phyloP scores from a whole-genome alignment of 2,888 invertebrate species.

The Hypercompe scribonia region DNA sequence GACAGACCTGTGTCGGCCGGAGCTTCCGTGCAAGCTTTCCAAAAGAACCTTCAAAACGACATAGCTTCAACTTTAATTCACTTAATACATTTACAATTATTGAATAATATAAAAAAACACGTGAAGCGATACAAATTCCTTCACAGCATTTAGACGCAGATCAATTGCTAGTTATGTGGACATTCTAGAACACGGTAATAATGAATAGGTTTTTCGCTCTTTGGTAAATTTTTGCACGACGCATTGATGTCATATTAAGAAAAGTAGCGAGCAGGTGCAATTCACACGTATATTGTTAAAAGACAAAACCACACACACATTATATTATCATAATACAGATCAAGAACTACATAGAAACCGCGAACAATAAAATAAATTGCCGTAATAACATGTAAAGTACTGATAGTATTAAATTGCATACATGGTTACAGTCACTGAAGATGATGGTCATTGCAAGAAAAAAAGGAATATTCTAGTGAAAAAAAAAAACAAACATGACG shows the following conservation, averaged over 20 bases:
- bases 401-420: constrained; percentile 51
- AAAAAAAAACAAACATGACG: constrained; percentile 41
- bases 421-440: constrained; percentile 57
- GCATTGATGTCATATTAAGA: constrained; percentile 36
- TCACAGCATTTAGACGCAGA: neutral
- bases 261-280: constrained; percentile 36
- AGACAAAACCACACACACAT: constrained; percentile 28
- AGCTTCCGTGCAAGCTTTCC: constrained; percentile 37
- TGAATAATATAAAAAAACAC: neutral
- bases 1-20: constrained; percentile 30
- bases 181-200: constrained; percentile 15
- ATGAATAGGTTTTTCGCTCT: constrained; percentile 15
- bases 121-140: neutral
- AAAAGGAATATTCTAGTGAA: constrained; percentile 35
- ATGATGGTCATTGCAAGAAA: constrained; percentile 37
- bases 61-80: constrained; percentile 5
- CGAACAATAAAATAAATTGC: constrained; percentile 41
- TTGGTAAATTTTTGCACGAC: constrained; percentile 27
- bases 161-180: neutral
- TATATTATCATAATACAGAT: constrained; percentile 21
- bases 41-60: constrained; percentile 28
- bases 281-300: constrained; percentile 14
- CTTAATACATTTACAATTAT: neutral
- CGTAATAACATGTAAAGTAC: constrained; percentile 35
- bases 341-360: constrained; percentile 7